A percentile compares a stretch with the other conserved stretches of the same genome.
Conservation (phyloP, 2,113 vertebrate genomes). For the Notarius quadriscutis region DNA sequence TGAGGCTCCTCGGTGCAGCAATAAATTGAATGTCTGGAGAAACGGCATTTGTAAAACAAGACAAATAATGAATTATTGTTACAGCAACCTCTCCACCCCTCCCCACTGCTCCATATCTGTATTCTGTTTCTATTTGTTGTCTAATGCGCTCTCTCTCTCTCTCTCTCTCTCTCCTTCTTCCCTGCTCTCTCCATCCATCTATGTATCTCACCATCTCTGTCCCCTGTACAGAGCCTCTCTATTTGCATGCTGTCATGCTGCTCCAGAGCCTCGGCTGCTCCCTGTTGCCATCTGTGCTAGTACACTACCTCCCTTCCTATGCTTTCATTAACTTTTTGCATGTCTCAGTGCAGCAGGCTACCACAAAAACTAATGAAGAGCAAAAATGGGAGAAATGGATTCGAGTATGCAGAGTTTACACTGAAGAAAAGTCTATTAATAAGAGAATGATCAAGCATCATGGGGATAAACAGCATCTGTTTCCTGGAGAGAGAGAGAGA, state of each 20-base stretch:
- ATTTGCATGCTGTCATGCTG: slow-evolving; percentile 57
- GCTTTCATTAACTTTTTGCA: slow-evolving; percentile 27
- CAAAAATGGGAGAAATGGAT: slow-evolving; percentile 4
- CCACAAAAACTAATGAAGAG: slow-evolving; percentile 37
- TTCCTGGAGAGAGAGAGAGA: not conserved
- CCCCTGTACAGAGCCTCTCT: slow-evolving; percentile 49
- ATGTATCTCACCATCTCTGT: slow-evolving; percentile 54
- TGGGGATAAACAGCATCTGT: not conserved
- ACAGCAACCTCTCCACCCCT: slow-evolving; percentile 45
- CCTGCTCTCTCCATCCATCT: slow-evolving; percentile 45
- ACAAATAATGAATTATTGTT: slow-evolving; percentile 66
- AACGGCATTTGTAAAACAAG: slow-evolving; percentile 63
- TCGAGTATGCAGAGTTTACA: not conserved
- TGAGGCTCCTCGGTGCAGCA: slow-evolving; percentile 42
- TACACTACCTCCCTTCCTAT: slow-evolving; percentile 25
- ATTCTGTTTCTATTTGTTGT: slow-evolving; percentile 47
- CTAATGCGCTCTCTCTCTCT: slow-evolving; percentile 12
- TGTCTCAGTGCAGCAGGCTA: slow-evolving; percentile 38
- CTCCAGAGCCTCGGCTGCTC: slow-evolving; percentile 46
- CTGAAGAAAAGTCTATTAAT: not conserved
- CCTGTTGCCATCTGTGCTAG: slow-evolving; percentile 51
- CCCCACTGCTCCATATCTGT: slow-evolving; percentile 49
- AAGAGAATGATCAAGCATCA: not conserved
- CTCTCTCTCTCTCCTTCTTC: not conserved
- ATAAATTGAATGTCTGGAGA: slow-evolving; percentile 63